Evolutionary conservation across 2,888 invertebrate genomes (phyloP), one percentile per base, ranked within the genome.

Genomic region (Neocrepidodera transversa): DNA sequence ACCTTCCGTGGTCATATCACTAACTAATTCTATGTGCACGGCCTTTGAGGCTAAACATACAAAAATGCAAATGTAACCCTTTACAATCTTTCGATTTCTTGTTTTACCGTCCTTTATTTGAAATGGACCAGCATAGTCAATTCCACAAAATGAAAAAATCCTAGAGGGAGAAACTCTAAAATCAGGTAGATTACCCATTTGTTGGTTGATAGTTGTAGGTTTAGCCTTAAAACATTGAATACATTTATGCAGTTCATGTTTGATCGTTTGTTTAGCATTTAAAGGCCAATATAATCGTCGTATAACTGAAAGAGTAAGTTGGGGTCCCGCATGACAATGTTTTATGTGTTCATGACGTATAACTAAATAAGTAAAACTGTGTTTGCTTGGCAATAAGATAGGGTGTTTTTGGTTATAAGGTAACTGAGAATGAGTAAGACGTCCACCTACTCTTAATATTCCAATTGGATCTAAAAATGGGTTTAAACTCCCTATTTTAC

Each of bases 101-200:
- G 38, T 38, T 43, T 58, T 51, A 23, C 56, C 55, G 17, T 67
- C 64, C 20, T 65, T 68, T 10, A 68, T 60, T n/a, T 20, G 18
- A 18, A 64, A 54, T 1, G 67, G 68, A 2, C 70, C 66, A 3
- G 64, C 65, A 45, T 60, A 70, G 47, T 71, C 70, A 6, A 68
- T 17, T 1, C 68, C 70, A 5, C 32, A 28, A 35, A 36, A 42
- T 1, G 13, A n/a, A 59, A 71, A 69, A 11, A 63, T 56, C 49
- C 64, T 40, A 1, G 59, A 16, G 4, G 35, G 49, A 6, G 42
- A 57, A 16, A 64, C 42, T 6, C 70, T 40, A 5, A 18, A 20
- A 16, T 14, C 32, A 2, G 74, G 73, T 40, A 74, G 59, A 38
- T 69, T 50, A n/a, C 68, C 72, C 73, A 73, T 74, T 6, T 66